Evolutionary conservation across 2,888 invertebrate species (phyloP).

Genomic region (Gandaritis pyraliata): DNA sequence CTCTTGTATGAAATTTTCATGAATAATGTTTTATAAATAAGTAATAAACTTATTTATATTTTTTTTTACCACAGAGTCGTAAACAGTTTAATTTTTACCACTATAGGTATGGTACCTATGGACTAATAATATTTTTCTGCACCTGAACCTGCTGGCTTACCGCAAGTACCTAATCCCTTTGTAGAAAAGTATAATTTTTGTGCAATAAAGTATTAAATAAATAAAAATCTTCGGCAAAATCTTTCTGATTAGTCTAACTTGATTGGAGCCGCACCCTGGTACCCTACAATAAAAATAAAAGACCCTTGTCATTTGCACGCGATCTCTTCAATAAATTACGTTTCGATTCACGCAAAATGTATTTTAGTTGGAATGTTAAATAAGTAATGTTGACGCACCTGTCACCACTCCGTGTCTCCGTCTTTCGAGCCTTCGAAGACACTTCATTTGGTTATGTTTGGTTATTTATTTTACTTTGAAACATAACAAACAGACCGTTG

Average conservation of each 20-base stretch:
- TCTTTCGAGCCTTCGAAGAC: neutral
- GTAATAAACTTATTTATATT: too few species aligned
- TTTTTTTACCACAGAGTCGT: too few species aligned
- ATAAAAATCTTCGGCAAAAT: too few species aligned
- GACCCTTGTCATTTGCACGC: slow-evolving; percentile 24
- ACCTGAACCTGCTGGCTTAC: too few species aligned
- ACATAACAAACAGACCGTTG: neutral
- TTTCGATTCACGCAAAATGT: slow-evolving; percentile 22
- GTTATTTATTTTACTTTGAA: neutral
- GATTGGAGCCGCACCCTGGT: neutral
- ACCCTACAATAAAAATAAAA: slow-evolving; percentile 8
- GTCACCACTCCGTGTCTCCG: slow-evolving; percentile 7
- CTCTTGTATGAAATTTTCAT: too few species aligned
- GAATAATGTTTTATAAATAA: too few species aligned
- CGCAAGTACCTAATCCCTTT: too few species aligned
- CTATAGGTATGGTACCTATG: too few species aligned
- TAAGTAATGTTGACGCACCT: slow-evolving; percentile 22
- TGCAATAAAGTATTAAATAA: too few species aligned
- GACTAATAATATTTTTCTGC: too few species aligned
- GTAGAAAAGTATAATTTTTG: too few species aligned
- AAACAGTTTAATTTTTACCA: too few species aligned
- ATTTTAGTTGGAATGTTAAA: slow-evolving; percentile 18
- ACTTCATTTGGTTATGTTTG: neutral
- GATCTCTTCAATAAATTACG: slow-evolving; percentile 24
- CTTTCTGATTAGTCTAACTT: slow-evolving; percentile 1